Evolutionary conservation across 2,888 invertebrate genomes (phyloP), one percentile per base, ranked within the genome.

Genomic region (Hirtodrosophila cameraria): DNA sequence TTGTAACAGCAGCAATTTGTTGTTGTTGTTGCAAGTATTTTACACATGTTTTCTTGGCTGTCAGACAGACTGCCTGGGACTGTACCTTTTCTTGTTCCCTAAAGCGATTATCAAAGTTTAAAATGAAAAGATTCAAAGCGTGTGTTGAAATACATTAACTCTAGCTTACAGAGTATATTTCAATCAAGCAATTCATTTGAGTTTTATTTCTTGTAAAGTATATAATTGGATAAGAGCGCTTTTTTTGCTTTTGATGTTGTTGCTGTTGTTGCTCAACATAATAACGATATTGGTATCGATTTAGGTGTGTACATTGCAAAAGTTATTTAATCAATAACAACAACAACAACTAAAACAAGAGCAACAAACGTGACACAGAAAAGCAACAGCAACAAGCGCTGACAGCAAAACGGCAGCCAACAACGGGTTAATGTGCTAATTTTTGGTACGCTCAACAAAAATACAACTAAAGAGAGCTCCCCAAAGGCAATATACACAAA

Each of bases 371-470:
- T 66, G 62, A 76, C 55, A 75, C 57, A 74, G 33, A 50, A 67
- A 55, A 60, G 38, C 49, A 60, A 31, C 49, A 50, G 12, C 30
- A 50, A 9, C 41, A 16, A 20, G 27, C 39, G 39, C 36, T 45
- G 35, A 46, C 66, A 57, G 48, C 50, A 33, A 50, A n/a, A 45
- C 39, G 65, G 41, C 62, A 48, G 59, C 61, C 55, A 55, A 55
- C 77, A 73, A 76, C 66, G 86, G 80, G 82, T 82, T 82, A 87
- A 82, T 87, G 82, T 82, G 82, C 82, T 85, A 82, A 85, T 75
- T 75, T 71, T 71, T 63, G 69, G 70, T 61, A 36, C 55, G 62
- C 31, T 69, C 18, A 28, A 68, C 53, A 61, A 31, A 23, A 20
- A 16, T 63, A 1, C 13, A 67, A 31, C 18, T 2, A 45, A 28